Conservation (phyloP, 2,888 invertebrate genomes). For the Sipunculus nudus region DNA sequence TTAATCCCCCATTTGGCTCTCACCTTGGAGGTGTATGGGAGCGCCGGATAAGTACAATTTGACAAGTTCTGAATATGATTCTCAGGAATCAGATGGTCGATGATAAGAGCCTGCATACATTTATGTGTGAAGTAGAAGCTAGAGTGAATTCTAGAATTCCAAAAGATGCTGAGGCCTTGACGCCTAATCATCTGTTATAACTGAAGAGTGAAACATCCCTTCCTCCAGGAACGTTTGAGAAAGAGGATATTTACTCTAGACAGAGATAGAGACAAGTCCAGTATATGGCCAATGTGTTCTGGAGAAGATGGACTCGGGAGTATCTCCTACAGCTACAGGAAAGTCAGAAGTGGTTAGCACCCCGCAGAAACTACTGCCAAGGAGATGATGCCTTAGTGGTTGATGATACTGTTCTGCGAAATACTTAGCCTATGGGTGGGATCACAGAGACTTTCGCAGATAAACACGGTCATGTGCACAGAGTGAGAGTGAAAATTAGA, state of each 20-base stretch:
- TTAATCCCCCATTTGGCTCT: slow-evolving; percentile 5
- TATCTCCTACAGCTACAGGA: too few relatives aligned
- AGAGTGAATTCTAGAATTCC: neutral
- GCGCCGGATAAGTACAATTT: neutral
- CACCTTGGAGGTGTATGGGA: slow-evolving; percentile 13
- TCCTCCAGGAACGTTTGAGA: slow-evolving; percentile 3
- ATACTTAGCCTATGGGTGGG: too few relatives aligned
- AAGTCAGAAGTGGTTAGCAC: too few relatives aligned
- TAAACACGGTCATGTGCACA: too few relatives aligned
- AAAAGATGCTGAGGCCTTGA: neutral
- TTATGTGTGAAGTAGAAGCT: neutral
- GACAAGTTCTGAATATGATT: neutral
- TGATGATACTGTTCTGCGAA: too few relatives aligned
- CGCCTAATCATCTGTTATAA: slow-evolving; percentile 5
- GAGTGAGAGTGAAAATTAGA: too few relatives aligned
- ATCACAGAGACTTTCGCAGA: too few relatives aligned
- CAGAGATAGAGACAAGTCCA: neutral
- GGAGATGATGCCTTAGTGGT: too few relatives aligned
- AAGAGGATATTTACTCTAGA: neutral
- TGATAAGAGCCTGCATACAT: too few relatives aligned
- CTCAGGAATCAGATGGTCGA: neutral
- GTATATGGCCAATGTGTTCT: slow-evolving; percentile 4
- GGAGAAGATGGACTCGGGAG: slow-evolving; percentile 2
- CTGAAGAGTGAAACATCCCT: neutral
- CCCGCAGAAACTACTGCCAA: too few relatives aligned